A percentile compares a stretch with the other conserved stretches of the same genome.
Evolutionary conservation across 2,888 invertebrate genomes (phyloP).

Genomic region (Muschampia plurimacula): DNA sequence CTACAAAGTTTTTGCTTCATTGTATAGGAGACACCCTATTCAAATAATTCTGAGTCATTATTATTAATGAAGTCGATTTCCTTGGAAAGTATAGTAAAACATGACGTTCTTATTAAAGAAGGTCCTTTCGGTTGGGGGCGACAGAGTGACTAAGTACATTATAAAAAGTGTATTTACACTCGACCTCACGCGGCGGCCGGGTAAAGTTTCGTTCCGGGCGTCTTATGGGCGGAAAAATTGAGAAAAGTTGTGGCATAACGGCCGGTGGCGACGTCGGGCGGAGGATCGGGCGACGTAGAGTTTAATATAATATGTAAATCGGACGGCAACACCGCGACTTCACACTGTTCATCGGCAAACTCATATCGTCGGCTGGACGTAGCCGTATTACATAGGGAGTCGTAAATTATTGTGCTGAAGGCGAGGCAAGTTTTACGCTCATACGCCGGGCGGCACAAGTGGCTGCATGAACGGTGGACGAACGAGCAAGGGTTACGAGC

Average conservation of each 20-base stretch:
- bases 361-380: constrained; percentile 79
- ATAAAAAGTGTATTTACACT: constrained; percentile 84
- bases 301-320: constrained; percentile 86
- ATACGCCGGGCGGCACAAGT: constrained; percentile 60
- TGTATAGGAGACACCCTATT: constrained; percentile 10
- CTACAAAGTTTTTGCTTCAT: constrained; percentile 9
- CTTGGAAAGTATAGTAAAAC: constrained; percentile 36
- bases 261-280: constrained; percentile 77
- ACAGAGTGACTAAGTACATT: constrained; percentile 81
- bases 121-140: constrained; percentile 64
- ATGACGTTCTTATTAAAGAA: constrained; percentile 68
- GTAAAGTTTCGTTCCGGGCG: constrained; percentile 76
- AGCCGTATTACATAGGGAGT: constrained; percentile 80
- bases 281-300: constrained; percentile 68
- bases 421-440: constrained; percentile 73
- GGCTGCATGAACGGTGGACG: constrained; percentile 70
- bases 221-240: constrained; percentile 85
- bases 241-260: constrained; percentile 84
- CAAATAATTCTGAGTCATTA: constrained; percentile 31
- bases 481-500: constrained; percentile 83
- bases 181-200: constrained; percentile 80
- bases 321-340: constrained; percentile 78
- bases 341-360: constrained; percentile 72
- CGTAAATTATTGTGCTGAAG: constrained; percentile 83
- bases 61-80: constrained; percentile 51